Evolutionary conservation across 2,797 vertebrate genomes (phyloP).

Genomic region (Falco biarmicus): DNA sequence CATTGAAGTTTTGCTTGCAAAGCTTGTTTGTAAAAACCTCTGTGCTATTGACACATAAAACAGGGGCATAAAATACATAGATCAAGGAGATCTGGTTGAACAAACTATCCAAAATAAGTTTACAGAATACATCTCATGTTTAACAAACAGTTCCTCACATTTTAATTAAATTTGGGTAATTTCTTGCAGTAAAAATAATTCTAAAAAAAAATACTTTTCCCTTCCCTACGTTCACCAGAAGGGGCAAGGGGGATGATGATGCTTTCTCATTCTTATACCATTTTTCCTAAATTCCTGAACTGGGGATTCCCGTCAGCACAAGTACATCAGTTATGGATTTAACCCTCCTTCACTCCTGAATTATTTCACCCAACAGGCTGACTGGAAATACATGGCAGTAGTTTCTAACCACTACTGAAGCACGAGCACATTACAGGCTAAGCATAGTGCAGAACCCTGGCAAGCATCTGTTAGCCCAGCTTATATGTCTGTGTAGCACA

Average conservation of each 20-base stretch:
- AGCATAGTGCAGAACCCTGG: not conserved
- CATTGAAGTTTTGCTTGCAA: not conserved
- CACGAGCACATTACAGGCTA: not conserved
- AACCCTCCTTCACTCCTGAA: not conserved
- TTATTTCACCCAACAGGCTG: not conserved
- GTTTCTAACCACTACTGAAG: not conserved
- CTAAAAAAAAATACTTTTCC: not conserved
- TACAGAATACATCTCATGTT: not conserved
- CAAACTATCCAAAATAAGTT: not conserved
- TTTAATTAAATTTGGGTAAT: not conserved
- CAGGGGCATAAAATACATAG: not conserved
- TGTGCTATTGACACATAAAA: not conserved
- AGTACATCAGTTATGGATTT: not conserved
- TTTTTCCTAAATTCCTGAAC: not conserved
- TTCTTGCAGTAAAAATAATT: not conserved
- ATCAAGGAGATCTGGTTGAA: not conserved
- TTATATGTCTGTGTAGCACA: fast-evolving
- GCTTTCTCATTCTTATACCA: not conserved
- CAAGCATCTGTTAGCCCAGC: not conserved
- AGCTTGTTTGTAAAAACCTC: not conserved
- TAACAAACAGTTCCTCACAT: not conserved
- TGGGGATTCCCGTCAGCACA: not conserved
- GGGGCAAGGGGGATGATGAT: not conserved
- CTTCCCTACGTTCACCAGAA: not conserved
- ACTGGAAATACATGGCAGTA: not conserved